phyloP scores from a whole-genome alignment of 2,888 invertebrate species.

The Serripes groenlandicus region DNA sequence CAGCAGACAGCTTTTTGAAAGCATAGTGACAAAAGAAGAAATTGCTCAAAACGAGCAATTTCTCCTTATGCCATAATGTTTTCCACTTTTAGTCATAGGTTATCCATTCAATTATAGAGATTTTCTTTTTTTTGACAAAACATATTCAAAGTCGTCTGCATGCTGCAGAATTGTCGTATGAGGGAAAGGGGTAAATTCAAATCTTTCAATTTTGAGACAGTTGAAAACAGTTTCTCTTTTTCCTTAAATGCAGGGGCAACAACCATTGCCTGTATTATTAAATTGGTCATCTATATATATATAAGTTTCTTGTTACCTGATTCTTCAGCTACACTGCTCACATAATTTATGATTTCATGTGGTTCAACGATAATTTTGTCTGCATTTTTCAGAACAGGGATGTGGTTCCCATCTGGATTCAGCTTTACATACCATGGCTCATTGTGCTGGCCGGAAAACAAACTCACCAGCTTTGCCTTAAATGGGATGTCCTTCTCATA shows the following conservation, averaged over 20 bases:
- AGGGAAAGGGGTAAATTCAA: too few species aligned
- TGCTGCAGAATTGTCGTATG: background rate
- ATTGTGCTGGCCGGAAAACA: conserved; percentile 82
- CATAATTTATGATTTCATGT: conserved; percentile 76
- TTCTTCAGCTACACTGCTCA: conserved; percentile 68
- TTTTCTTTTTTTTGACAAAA: background rate
- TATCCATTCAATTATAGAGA: background rate
- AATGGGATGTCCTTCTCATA: conserved; percentile 80
- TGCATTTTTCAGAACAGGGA: conserved; percentile 78
- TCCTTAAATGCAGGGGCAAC: background rate
- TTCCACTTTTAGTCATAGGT: too few species aligned
- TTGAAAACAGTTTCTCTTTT: too few species aligned
- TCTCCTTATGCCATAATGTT: background rate
- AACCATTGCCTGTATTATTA: background rate
- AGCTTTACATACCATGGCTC: conserved; percentile 82
- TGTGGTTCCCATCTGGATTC: conserved; percentile 80
- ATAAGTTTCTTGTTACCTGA: conserved; percentile 64
- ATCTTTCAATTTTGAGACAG: too few species aligned
- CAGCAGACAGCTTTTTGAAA: too few species aligned
- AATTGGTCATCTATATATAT: too few species aligned
- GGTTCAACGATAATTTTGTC: conserved; percentile 75
- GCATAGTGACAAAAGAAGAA: background rate
- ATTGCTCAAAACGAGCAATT: background rate
- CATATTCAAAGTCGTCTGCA: background rate
- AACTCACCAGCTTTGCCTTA: conserved; percentile 77